These are phyloP conservation scores for Hirundo rustica DNA, from an alignment of 2,797 vertebrate species.

Conservation along the genomic window DNA sequence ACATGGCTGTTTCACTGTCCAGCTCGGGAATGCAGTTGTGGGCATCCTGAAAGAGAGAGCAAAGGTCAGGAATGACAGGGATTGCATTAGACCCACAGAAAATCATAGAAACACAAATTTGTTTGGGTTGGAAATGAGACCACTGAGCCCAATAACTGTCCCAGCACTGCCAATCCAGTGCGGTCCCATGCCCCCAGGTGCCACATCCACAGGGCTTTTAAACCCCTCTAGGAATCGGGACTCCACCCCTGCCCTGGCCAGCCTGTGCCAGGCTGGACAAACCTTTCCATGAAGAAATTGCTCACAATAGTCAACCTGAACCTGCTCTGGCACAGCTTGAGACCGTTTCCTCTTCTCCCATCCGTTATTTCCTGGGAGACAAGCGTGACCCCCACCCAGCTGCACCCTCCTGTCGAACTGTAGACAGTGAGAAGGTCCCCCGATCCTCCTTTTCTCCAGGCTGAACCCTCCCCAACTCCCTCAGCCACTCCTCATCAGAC, in stretches of 20 bases:
- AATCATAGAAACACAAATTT: background rate
- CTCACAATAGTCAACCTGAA: background rate
- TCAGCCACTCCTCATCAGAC: background rate
- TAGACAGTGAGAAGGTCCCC: background rate
- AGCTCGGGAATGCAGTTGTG: conserved; percentile 97
- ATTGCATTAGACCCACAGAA: background rate
- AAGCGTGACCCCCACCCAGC: fast-evolving
- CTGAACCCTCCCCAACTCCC: background rate
- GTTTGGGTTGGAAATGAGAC: background rate
- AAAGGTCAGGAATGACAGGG: background rate
- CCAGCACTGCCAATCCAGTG: background rate
- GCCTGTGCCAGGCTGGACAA: background rate
- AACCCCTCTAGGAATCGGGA: background rate
- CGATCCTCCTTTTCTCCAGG: background rate
- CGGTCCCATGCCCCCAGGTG: background rate
- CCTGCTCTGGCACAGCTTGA: background rate
- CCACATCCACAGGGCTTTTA: background rate
- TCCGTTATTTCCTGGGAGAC: background rate
- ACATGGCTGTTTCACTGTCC: conserved; percentile 95
- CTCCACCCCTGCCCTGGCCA: background rate
- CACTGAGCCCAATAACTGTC: background rate
- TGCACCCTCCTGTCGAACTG: background rate
- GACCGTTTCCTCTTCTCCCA: background rate
- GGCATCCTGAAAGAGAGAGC: conserved; percentile 85
- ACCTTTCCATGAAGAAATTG: background rate